These are phyloP conservation scores for Trichopria drosophilae DNA, from an alignment of 2,888 invertebrate genomes.

Conservation along the genomic window DNA sequence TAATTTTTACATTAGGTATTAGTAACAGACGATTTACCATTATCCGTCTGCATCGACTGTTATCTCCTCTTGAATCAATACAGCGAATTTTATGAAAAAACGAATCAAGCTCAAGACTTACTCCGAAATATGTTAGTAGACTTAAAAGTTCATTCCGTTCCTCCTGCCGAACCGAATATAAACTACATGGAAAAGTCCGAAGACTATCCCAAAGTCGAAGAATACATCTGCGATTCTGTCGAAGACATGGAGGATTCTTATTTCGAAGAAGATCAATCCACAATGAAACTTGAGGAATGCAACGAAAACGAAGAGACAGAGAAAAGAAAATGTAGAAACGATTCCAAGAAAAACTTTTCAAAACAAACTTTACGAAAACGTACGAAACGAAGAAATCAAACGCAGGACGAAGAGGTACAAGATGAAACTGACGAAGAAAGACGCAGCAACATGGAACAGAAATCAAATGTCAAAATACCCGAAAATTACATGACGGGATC, in stretches of 20 bases:
- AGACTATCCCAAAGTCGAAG: slow-evolving; percentile 24
- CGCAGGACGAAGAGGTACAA: background rate
- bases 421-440: slow-evolving; percentile 40
- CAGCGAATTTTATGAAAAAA: slow-evolving; percentile 56
- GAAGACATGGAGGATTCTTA: slow-evolving; percentile 25
- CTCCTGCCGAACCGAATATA: slow-evolving; percentile 38
- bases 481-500: slow-evolving; percentile 56
- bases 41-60: slow-evolving; percentile 57
- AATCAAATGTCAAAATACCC: slow-evolving; percentile 47
- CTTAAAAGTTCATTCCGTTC: slow-evolving; percentile 38
- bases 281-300: slow-evolving; percentile 5
- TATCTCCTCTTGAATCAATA: slow-evolving; percentile 55
- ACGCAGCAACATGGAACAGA: slow-evolving; percentile 38
- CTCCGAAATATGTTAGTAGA: slow-evolving; percentile 49
- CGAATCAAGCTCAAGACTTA: slow-evolving; percentile 55
- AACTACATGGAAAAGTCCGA: slow-evolving; percentile 36
- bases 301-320: slow-evolving; percentile 8
- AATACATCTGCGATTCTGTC: no score
- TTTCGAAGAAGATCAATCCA: slow-evolving; percentile 21
- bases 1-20: slow-evolving; percentile 45
- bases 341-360: no score
- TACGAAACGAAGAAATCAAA: background rate
- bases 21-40: slow-evolving; percentile 53
- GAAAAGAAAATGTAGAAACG: slow-evolving; percentile 1
- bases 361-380: background rate